These are phyloP conservation scores for Accipiter virgatus DNA, from an alignment of 2,113 vertebrate species.

Conservation along the genomic window DNA sequence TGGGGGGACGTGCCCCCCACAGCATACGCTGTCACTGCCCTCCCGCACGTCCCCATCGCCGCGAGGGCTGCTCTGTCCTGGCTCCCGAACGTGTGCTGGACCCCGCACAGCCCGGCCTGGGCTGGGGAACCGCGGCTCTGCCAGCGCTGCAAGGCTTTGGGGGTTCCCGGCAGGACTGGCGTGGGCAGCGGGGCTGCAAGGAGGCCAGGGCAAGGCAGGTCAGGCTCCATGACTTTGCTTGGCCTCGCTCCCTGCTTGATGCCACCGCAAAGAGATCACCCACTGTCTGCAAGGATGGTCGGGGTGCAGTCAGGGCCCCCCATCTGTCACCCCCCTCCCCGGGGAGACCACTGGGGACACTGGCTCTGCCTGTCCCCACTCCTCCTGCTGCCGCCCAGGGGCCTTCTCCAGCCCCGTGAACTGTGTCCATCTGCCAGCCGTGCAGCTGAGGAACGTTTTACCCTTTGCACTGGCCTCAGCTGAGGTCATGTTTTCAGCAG, in stretches of 20 bases:
- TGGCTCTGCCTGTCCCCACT: neutral
- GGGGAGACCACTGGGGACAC: accelerated
- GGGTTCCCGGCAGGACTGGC: neutral
- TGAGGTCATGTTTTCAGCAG: constrained; percentile 51
- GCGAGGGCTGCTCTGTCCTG: accelerated
- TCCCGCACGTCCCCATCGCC: neutral
- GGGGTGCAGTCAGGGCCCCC: neutral
- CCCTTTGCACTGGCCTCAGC: constrained; percentile 55
- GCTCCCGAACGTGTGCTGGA: accelerated
- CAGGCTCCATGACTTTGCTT: neutral
- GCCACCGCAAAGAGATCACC: neutral
- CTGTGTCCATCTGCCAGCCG: accelerated
- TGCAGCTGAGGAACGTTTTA: neutral
- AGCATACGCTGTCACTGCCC: neutral
- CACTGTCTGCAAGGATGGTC: accelerated
- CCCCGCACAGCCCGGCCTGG: accelerated
- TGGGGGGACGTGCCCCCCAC: accelerated
- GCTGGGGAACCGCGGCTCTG: neutral
- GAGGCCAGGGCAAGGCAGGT: neutral
- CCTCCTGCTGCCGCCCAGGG: neutral
- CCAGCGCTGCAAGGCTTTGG: accelerated
- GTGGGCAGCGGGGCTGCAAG: neutral
- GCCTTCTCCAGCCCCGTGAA: neutral
- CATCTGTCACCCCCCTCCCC: accelerated
- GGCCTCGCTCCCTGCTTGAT: neutral